Base-by-base conservation (phyloP, 1,140 invertebrate species). In the Pseudomyrmex sp. region DNA sequence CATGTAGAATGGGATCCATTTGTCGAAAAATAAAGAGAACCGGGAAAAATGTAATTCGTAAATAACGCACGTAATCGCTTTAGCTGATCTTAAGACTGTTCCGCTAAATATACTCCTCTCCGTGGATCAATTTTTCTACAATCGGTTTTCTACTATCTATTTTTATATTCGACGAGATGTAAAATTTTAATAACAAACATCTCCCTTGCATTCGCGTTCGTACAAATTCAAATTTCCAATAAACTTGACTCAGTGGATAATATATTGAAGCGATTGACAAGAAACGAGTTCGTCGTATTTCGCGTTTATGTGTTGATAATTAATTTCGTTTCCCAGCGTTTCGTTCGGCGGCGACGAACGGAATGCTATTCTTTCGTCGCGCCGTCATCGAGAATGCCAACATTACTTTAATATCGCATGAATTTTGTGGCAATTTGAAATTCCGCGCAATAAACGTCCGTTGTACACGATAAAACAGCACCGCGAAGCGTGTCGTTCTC, bases 341-440 rank as follows among this genome's bases (percentile, higher is more conserved):
- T 35, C 35, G 35, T 35, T 35, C 76, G 66, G 20, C 23, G 59
- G 54, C 66, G 54, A 80, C 76, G 66, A 70, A 59, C 48, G 66
- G 46, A 59, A 61, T 56, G 66, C 76, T 61, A 72, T 70, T 72
- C 76, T 80, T 72, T 44, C 68, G 54, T 72, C 68, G 35, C 76
- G 65, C 65, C 76, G 26, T 79, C 76, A 79, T 59, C 76, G 56
- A 72, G 54, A 70, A 80, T 80, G 76, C 76, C 76, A 72, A 80
- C 70, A 80, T 80, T 80, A 80, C 76, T 80, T 70, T 80, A 80
- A 80, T 79, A 70, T 80, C 76, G 68, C 68, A 66, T 44, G 54
- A 56, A 72, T 80, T 70, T 80, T 80, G 56, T 70, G 54, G 66
- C 76, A 80, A 80, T 80, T 80, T 80, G 76, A 70, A 80, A 80